These are phyloP conservation scores for Hypanus sabinus DNA, from an alignment of 2,113 vertebrate species.

Conservation along the genomic window DNA sequence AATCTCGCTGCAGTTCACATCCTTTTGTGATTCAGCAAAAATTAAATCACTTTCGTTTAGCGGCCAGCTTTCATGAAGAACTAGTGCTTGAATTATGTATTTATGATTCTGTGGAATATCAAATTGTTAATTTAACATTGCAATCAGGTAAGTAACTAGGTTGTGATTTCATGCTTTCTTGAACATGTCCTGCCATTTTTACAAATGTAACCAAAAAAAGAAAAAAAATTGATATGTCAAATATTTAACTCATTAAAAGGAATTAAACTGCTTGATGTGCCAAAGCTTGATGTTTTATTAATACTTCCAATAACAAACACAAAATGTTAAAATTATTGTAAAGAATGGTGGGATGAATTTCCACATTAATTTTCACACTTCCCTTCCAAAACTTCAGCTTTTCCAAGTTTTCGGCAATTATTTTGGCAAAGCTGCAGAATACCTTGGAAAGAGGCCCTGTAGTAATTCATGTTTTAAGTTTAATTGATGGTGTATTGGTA, in stretches of 20 bases:
- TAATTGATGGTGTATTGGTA: background rate
- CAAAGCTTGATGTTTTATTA: background rate
- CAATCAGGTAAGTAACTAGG: background rate
- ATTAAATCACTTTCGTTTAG: conserved; percentile 62
- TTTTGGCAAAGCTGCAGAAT: background rate
- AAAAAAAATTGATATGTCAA: background rate
- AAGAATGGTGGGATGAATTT: background rate
- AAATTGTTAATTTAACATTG: conserved; percentile 15
- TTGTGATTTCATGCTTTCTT: background rate
- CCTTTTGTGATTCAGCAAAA: conserved; percentile 65
- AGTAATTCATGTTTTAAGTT: background rate
- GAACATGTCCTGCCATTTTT: background rate
- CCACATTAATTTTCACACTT: background rate
- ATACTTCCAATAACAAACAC: background rate
- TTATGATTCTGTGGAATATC: conserved; percentile 60
- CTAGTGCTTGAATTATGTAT: conserved; percentile 70
- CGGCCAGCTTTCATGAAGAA: conserved; percentile 72
- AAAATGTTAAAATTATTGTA: background rate
- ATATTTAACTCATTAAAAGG: background rate
- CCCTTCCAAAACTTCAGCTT: background rate
- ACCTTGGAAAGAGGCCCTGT: background rate
- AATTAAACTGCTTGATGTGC: background rate
- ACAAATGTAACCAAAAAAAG: background rate
- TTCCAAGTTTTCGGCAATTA: background rate
- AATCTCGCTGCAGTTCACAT: conserved; percentile 62